phyloP scores from a whole-genome alignment of 2,113 vertebrate species.

The Rattus rattus region DNA sequence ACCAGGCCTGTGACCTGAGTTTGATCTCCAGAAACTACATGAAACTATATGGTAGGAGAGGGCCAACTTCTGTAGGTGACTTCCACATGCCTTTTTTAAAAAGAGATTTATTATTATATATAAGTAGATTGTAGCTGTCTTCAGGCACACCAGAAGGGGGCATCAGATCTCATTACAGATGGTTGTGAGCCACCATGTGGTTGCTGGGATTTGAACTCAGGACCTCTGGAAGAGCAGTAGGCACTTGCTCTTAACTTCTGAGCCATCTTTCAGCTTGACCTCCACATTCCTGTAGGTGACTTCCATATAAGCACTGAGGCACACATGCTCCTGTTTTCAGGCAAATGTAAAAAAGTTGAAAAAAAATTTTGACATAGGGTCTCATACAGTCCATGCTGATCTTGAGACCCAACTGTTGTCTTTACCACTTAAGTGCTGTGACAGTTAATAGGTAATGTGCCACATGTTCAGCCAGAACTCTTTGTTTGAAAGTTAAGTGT shows the following conservation, averaged over 20 bases:
- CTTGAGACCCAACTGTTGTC: background rate
- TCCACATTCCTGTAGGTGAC: background rate
- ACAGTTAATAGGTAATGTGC: background rate
- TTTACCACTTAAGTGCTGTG: background rate
- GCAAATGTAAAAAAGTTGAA: background rate
- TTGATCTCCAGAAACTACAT: background rate
- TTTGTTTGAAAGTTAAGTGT: constrained; percentile 54
- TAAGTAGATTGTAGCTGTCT: too few species aligned
- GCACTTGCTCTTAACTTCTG: too few species aligned
- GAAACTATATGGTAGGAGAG: background rate
- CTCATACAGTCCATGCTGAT: background rate
- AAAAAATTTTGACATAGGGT: background rate
- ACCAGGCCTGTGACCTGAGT: background rate
- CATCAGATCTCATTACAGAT: too few species aligned
- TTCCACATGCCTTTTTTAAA: background rate
- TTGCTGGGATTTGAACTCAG: too few species aligned
- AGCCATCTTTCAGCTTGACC: too few species aligned
- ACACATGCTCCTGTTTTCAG: background rate
- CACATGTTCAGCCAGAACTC: background rate
- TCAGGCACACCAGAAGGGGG: too few species aligned
- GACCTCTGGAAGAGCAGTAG: too few species aligned
- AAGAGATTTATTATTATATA: too few species aligned
- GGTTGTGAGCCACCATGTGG: too few species aligned
- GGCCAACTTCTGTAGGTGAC: too few species aligned
- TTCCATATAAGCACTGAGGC: background rate